Percentiles rank a stretch among this genome's conserved stretches.
These are phyloP conservation scores for Macquaria ambigua DNA, from an alignment of 2,113 vertebrate genomes.

Conservation along the genomic window DNA sequence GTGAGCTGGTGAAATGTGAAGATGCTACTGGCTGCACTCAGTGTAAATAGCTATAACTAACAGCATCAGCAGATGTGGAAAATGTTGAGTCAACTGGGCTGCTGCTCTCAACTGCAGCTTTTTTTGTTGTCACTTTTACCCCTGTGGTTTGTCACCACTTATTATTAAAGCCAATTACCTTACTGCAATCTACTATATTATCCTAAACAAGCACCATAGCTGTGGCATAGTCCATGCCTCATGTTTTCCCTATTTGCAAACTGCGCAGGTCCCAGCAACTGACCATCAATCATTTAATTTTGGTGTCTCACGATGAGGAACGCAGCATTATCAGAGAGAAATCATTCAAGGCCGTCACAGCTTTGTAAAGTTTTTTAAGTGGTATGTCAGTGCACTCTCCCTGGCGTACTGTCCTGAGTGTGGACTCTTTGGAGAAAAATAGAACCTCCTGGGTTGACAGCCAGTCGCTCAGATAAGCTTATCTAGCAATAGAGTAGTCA, in stretches of 20 bases:
- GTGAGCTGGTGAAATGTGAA: conserved; percentile 9
- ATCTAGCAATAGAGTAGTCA: conserved; percentile 14
- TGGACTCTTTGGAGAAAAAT: not conserved
- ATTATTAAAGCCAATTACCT: conserved; percentile 26
- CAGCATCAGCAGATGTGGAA: conserved; percentile 17
- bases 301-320: not conserved
- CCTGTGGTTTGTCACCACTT: not conserved
- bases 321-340: not conserved
- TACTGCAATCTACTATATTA: not conserved
- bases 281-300: not conserved
- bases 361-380: not conserved
- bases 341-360: not conserved
- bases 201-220: not conserved
- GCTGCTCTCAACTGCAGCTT: conserved; percentile 1
- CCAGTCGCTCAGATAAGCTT: conserved; percentile 30
- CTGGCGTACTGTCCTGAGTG: conserved; percentile 2
- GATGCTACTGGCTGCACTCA: conserved; percentile 6
- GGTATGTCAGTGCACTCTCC: not conserved
- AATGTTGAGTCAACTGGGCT: conserved; percentile 21
- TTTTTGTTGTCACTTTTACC: conserved; percentile 17
- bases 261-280: not conserved
- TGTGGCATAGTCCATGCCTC: not conserved
- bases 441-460: conserved; percentile 8
- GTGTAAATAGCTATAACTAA: not conserved
- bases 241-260: not conserved